These are phyloP conservation scores for Drosophila funebris DNA, from an alignment of 1,140 invertebrate species.

Conservation along the genomic window DNA sequence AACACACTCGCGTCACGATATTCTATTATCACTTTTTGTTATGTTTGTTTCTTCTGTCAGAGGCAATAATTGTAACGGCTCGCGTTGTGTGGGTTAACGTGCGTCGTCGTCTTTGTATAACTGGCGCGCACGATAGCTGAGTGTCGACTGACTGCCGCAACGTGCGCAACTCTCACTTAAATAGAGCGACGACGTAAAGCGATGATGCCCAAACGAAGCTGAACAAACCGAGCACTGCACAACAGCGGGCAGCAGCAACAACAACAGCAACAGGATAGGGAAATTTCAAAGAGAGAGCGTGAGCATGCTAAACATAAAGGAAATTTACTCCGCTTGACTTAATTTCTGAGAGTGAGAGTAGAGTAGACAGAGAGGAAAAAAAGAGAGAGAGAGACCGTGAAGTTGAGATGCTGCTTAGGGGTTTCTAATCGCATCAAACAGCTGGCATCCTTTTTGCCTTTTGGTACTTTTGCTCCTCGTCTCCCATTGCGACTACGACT, in stretches of 20 bases:
- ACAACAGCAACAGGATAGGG: conserved; percentile 3
- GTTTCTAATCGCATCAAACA: conserved; percentile 51
- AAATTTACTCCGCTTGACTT: conserved; percentile 45
- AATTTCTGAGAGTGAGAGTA: neutral
- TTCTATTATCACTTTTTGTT: conserved; percentile 60
- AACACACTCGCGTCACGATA: conserved; percentile 23
- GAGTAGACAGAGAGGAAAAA: neutral
- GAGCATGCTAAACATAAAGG: conserved; percentile 9
- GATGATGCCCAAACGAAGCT: conserved; percentile 1
- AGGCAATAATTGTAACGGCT: conserved; percentile 29
- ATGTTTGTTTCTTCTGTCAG: neutral
- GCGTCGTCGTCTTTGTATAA: conserved; percentile 24
- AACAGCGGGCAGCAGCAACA: neutral
- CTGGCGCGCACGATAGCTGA: conserved; percentile 67
- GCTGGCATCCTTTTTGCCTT: conserved; percentile 34
- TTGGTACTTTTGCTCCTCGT: conserved; percentile 30
- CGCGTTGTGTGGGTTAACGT: conserved; percentile 35
- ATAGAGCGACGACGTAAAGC: conserved; percentile 46
- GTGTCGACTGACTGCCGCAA: conserved; percentile 77
- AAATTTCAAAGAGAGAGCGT: conserved; percentile 30
- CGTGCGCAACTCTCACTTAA: conserved; percentile 78
- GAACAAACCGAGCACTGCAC: conserved; percentile 31
- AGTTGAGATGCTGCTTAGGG: conserved; percentile 30
- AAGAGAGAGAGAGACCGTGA: conserved; percentile 11
- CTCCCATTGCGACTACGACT: conserved; percentile 7